Conservation (phyloP, 2,113 vertebrate genomes). For the Terrapene triunguis region DNA sequence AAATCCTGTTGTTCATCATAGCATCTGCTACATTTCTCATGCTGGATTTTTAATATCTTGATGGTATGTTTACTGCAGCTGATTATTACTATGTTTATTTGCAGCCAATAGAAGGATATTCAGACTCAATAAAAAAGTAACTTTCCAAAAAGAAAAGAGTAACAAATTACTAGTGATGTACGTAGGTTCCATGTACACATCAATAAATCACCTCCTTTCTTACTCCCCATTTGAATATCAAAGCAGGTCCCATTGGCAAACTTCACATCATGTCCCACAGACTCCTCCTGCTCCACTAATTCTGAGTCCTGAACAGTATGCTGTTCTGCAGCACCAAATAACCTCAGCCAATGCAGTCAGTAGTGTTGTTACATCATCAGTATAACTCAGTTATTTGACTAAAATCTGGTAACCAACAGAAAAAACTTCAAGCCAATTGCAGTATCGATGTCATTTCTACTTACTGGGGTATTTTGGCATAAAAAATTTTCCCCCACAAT, state of each 20-base stretch:
- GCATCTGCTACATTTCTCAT: neutral
- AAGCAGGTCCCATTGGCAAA: neutral
- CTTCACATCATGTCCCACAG: neutral
- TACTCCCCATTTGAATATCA: neutral
- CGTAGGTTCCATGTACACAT: neutral
- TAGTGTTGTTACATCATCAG: neutral
- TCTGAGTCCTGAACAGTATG: neutral
- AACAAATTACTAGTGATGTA: neutral
- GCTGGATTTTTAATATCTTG: slow-evolving; percentile 2
- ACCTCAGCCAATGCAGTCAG: neutral
- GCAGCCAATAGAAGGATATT: neutral
- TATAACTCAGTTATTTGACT: neutral
- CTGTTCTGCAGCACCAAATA: neutral
- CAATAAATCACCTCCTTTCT: neutral
- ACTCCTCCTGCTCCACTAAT: neutral
- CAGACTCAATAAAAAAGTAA: neutral
- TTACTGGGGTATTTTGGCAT: neutral
- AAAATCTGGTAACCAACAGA: neutral
- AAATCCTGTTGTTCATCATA: neutral
- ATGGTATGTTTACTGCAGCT: neutral
- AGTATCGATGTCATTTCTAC: neutral
- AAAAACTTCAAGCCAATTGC: neutral
- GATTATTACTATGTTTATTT: neutral
- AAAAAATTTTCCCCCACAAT: neutral
- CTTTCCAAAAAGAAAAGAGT: neutral